Conservation (phyloP, 2,113 vertebrate species). For the Polypterus bichir region DNA sequence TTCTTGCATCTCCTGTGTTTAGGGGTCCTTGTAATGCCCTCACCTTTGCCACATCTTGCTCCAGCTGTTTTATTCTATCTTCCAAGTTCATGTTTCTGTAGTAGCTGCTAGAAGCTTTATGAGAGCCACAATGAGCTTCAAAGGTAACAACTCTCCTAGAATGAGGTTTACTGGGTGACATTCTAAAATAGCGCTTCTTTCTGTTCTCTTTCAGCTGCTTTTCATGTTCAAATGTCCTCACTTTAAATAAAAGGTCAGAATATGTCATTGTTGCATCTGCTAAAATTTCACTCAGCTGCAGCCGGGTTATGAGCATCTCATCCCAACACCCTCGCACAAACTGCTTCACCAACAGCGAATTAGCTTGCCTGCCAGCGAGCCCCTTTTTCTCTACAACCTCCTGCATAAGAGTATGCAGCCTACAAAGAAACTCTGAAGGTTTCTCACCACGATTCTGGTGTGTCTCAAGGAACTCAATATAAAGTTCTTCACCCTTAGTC, state of each 20-base stretch:
- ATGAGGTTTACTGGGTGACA: neutral
- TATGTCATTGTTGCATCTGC: neutral
- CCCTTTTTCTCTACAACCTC: conserved; percentile 15
- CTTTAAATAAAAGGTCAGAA: conserved; percentile 5
- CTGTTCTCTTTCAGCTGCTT: neutral
- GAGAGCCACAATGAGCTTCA: neutral
- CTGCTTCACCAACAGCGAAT: conserved; percentile 6
- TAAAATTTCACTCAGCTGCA: neutral
- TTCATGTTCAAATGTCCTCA: conserved; percentile 1
- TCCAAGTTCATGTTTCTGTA: neutral
- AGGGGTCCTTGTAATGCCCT: neutral
- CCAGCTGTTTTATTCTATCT: neutral
- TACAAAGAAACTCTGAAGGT: conserved; percentile 12
- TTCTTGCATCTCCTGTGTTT: too few species aligned
- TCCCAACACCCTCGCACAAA: conserved; percentile 11
- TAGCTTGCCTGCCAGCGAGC: neutral
- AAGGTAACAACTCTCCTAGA: neutral
- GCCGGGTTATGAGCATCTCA: neutral
- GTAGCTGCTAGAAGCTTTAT: neutral
- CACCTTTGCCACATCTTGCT: neutral
- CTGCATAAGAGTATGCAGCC: conserved; percentile 12
- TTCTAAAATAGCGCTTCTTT: neutral
- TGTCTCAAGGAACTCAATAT: conserved; percentile 17
- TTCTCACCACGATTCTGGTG: conserved; percentile 14
- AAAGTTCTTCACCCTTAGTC: conserved; percentile 18